A percentile compares a stretch with the other conserved stretches of the same genome.
Conservation (phyloP, 2,113 vertebrate species). For the Tichodroma muraria region DNA sequence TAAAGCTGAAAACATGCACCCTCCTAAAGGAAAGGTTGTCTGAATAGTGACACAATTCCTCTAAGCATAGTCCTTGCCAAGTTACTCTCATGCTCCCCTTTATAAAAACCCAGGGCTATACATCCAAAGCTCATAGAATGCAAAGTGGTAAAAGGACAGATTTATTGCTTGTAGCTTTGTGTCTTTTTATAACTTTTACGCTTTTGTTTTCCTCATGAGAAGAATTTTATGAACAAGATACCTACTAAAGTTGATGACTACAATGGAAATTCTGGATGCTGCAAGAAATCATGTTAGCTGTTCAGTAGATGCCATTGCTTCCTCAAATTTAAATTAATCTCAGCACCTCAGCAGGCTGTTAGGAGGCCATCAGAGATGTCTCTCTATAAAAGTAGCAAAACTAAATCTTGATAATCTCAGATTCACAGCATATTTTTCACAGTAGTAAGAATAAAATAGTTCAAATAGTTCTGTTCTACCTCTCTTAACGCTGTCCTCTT, state of each 20-base stretch:
- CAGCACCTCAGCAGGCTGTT: background rate
- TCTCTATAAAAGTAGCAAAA: background rate
- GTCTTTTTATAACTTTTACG: background rate
- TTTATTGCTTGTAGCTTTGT: background rate
- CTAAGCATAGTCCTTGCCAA: background rate
- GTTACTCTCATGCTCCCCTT: background rate
- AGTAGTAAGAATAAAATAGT: background rate
- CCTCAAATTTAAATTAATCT: background rate
- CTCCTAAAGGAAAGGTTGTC: background rate
- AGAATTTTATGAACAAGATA: background rate
- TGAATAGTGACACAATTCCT: background rate
- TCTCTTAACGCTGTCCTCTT: background rate
- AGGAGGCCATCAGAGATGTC: background rate
- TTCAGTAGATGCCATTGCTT: background rate
- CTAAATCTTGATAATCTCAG: background rate
- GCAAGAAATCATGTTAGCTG: background rate
- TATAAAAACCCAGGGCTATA: background rate
- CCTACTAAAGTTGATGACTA: background rate
- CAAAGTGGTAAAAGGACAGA: background rate
- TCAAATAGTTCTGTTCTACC: background rate
- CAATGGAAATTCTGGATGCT: background rate
- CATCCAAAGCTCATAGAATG: background rate
- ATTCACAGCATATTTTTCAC: background rate
- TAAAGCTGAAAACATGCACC: background rate
- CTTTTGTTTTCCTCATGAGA: background rate